These are phyloP conservation scores for Brachionus calyciflorus DNA, from an alignment of 1,140 invertebrate genomes.

Conservation along the genomic window DNA sequence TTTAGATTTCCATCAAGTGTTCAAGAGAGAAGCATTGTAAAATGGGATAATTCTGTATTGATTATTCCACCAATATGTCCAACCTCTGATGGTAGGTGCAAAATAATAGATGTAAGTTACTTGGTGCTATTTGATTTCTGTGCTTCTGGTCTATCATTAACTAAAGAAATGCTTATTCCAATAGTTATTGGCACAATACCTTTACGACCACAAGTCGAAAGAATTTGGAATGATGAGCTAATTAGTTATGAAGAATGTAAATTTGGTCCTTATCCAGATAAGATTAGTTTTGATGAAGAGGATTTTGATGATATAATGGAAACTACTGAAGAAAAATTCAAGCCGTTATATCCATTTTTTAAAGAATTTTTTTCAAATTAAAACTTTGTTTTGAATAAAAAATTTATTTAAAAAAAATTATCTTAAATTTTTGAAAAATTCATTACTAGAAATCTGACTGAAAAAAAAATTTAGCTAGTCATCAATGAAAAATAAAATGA, in stretches of 20 bases:
- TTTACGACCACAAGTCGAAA: background rate
- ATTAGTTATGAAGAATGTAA: background rate
- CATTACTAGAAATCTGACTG: background rate
- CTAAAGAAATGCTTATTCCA: slow-evolving; percentile 8
- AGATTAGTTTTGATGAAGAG: background rate
- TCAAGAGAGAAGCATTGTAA: background rate
- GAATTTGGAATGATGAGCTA: background rate
- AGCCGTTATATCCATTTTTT: slow-evolving; percentile 12
- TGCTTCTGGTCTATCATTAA: background rate
- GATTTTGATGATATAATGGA: background rate
- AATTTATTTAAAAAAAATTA: too few species aligned
- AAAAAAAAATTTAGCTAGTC: slow-evolving; percentile 1
- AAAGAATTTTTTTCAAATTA: slow-evolving; percentile 5
- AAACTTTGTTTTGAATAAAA: too few species aligned
- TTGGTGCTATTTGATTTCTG: slow-evolving; percentile 12
- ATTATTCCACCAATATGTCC: slow-evolving; percentile 17
- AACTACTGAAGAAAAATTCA: background rate
- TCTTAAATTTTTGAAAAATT: background rate
- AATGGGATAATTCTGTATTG: slow-evolving; percentile 28
- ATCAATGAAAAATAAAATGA: background rate
- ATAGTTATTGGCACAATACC: slow-evolving; percentile 20
- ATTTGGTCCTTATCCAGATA: background rate
- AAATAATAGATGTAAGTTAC: slow-evolving; percentile 31
- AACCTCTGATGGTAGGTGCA: background rate
- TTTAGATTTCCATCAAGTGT: background rate